These are phyloP conservation scores for Megaceryle maxima DNA, from an alignment of 2,113 vertebrate species.

Conservation along the genomic window DNA sequence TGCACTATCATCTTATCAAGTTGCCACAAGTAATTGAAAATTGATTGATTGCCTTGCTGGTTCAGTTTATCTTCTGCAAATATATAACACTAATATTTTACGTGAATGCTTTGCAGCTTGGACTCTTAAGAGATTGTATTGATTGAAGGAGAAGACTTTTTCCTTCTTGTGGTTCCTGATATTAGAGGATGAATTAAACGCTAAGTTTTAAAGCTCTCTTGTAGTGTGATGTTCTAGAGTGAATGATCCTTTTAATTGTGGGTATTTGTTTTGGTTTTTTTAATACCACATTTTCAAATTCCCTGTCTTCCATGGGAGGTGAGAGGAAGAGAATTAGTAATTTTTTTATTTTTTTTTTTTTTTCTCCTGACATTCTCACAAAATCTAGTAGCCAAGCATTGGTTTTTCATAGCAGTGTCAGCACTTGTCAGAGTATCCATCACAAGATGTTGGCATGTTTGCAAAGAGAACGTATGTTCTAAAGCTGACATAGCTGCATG, in stretches of 20 bases:
- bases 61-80: constrained; percentile 65
- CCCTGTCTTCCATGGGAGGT: neutral
- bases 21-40: constrained; percentile 67
- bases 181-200: constrained; percentile 9
- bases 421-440: constrained; percentile 20
- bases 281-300: neutral
- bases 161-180: constrained; percentile 18
- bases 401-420: neutral
- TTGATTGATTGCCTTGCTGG: constrained; percentile 47
- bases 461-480: neutral
- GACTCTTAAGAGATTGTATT: constrained; percentile 38
- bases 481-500: constrained; percentile 28
- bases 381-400: neutral
- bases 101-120: constrained; percentile 53
- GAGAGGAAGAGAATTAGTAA: neutral
- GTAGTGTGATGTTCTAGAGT: neutral
- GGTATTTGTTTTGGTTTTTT: neutral
- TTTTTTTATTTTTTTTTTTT: neutral
- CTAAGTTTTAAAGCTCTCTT: constrained; percentile 36
- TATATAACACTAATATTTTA: constrained; percentile 67
- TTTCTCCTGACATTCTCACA: neutral
- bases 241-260: neutral
- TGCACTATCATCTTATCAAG: constrained; percentile 32
- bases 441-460: neutral
- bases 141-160: constrained; percentile 36